Evolutionary conservation across 2,113 vertebrate species (phyloP).

Genomic region (Dicaeum eximium): DNA sequence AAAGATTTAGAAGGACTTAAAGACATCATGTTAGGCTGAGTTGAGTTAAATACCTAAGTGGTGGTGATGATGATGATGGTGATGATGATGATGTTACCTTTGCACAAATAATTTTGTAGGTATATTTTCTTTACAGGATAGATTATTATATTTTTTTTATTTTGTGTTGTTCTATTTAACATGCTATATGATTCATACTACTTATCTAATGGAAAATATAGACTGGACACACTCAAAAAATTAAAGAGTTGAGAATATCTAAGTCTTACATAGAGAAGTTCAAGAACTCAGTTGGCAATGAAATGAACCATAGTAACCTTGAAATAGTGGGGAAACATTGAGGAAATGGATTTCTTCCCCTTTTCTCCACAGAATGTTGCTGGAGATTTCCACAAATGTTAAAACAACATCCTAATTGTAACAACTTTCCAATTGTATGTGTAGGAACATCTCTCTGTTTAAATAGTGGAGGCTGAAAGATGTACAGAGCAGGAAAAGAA

Average conservation of each 20-base stretch:
- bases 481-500: not conserved
- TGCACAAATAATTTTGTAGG: not conserved
- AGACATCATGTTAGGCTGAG: not conserved
- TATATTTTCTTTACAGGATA: not conserved
- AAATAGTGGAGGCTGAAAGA: not conserved
- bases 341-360: not conserved
- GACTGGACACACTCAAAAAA: not conserved
- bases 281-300: not conserved
- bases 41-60: not conserved
- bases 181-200: not conserved
- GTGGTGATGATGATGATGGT: not conserved
- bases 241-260: constrained; percentile 35
- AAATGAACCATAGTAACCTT: not conserved
- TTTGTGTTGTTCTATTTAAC: constrained; percentile 2
- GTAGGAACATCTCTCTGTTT: not conserved
- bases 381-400: not conserved
- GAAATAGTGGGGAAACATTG: not conserved
- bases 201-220: constrained; percentile 26
- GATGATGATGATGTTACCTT: not conserved
- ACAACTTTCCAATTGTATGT: not conserved
- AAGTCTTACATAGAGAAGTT: constrained; percentile 15
- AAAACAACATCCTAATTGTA: not conserved
- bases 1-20: not conserved
- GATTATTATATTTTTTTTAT: not conserved
- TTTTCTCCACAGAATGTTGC: not conserved